phyloP scores from a whole-genome alignment of 2,888 invertebrate species.

The Pyralis farinalis region DNA sequence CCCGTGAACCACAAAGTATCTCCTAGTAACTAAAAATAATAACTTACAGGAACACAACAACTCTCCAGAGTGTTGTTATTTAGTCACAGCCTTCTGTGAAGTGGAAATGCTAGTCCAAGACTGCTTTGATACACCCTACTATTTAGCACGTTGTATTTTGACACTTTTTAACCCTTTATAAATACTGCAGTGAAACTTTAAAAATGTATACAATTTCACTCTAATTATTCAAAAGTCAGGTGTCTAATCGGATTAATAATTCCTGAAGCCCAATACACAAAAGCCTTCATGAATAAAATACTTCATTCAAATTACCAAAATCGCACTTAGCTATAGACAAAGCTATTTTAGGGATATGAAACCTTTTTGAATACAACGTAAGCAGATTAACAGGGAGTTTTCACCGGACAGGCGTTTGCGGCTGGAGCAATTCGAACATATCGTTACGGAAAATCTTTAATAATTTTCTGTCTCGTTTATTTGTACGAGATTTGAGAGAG shows the following conservation, averaged over 20 bases:
- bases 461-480: not conserved
- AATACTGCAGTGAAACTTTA: no score
- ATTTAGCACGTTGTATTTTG: no score
- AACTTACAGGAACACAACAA: no score
- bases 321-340: slow-evolving; percentile 7
- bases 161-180: no score
- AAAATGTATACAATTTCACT: not conserved
- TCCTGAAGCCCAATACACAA: slow-evolving; percentile 24
- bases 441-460: not conserved
- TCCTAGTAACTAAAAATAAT: no score
- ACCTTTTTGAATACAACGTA: slow-evolving; percentile 6
- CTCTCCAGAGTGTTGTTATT: no score
- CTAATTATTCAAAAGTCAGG: slow-evolving; percentile 30
- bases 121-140: no score
- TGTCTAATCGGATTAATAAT: slow-evolving; percentile 30
- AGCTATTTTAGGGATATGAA: slow-evolving; percentile 9
- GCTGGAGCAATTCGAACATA: not conserved
- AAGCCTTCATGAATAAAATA: slow-evolving; percentile 12
- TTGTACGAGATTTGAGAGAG: not conserved
- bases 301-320: slow-evolving; percentile 11
- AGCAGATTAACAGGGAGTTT: slow-evolving; percentile 6
- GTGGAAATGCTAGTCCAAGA: no score
- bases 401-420: slow-evolving; percentile 1
- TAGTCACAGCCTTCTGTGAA: no score
- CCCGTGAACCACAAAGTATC: no score